These are phyloP conservation scores for Tachypleus tridentatus DNA, from an alignment of 1,140 invertebrate species.

Conservation along the genomic window DNA sequence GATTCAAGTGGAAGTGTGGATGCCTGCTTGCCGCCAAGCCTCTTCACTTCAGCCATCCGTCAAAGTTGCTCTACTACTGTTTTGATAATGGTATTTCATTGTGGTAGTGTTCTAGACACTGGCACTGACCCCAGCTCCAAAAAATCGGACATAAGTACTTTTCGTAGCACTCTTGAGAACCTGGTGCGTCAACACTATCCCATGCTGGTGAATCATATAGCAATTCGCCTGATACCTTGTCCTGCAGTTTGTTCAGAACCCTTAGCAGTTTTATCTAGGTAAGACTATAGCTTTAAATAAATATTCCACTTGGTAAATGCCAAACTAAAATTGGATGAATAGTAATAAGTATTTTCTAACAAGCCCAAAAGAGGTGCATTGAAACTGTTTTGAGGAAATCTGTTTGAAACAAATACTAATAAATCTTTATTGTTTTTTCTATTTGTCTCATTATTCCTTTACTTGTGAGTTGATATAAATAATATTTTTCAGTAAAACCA, in stretches of 20 bases:
- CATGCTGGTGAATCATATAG: conserved; percentile 72
- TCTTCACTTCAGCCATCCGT: conserved; percentile 50
- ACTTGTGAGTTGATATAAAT: too few species aligned
- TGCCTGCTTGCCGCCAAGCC: conserved; percentile 52
- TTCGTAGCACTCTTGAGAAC: conserved; percentile 84
- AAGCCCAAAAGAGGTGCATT: too few species aligned
- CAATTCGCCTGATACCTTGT: conserved; percentile 82
- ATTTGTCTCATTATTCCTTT: too few species aligned
- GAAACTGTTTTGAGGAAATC: too few species aligned
- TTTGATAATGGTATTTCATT: conserved; percentile 81
- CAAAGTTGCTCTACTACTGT: conserved; percentile 56
- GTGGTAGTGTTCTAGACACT: conserved; percentile 75
- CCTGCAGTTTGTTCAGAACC: conserved; percentile 87
- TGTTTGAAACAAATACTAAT: too few species aligned
- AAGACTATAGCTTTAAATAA: conserved; percentile 7
- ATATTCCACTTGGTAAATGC: too few species aligned
- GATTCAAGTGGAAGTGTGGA: conserved; percentile 48
- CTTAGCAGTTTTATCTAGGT: conserved; percentile 65
- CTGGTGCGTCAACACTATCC: conserved; percentile 94
- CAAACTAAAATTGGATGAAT: too few species aligned
- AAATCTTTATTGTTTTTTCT: too few species aligned
- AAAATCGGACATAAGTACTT: conserved; percentile 93
- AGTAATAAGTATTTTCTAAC: too few species aligned
- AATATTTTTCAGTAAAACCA: too few species aligned
- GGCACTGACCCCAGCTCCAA: conserved; percentile 70